These are phyloP conservation scores for Mythimna lalbum DNA, from an alignment of 2,888 invertebrate genomes.

Conservation along the genomic window DNA sequence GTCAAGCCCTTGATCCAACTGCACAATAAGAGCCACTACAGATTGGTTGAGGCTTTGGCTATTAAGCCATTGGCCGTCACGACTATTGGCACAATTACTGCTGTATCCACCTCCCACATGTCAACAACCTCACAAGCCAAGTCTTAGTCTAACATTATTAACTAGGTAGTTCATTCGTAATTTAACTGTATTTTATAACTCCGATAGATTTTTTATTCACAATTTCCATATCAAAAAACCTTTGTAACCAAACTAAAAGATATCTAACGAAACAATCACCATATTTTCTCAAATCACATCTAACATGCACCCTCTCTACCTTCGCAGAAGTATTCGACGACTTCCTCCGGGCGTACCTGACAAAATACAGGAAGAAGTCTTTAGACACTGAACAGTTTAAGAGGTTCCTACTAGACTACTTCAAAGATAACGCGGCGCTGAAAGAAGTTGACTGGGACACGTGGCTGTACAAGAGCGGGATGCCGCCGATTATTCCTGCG, in stretches of 20 bases:
- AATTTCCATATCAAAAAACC: not conserved
- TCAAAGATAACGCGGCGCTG: conserved; percentile 90
- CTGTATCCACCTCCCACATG: no score
- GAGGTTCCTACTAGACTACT: conserved; percentile 93
- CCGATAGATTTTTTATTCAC: not conserved
- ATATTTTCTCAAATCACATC: not conserved
- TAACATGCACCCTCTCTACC: conserved; percentile 9
- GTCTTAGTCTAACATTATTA: not conserved
- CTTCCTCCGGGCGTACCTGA: conserved; percentile 95
- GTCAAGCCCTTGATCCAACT: no score
- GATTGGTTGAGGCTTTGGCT: no score
- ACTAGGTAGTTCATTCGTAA: not conserved
- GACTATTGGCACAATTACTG: no score
- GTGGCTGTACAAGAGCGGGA: conserved; percentile 96
- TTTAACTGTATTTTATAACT: not conserved
- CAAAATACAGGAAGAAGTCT: conserved; percentile 95
- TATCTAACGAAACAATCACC: not conserved
- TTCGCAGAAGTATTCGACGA: conserved; percentile 93
- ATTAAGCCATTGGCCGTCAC: no score
- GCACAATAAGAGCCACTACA: no score
- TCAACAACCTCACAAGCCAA: no score
- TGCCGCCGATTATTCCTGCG: conserved; percentile 96
- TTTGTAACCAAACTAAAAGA: not conserved
- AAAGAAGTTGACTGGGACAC: conserved; percentile 94
- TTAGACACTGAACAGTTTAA: conserved; percentile 96